phyloP scores from a whole-genome alignment of 2,888 invertebrate genomes.

The Escarpia spicata region DNA sequence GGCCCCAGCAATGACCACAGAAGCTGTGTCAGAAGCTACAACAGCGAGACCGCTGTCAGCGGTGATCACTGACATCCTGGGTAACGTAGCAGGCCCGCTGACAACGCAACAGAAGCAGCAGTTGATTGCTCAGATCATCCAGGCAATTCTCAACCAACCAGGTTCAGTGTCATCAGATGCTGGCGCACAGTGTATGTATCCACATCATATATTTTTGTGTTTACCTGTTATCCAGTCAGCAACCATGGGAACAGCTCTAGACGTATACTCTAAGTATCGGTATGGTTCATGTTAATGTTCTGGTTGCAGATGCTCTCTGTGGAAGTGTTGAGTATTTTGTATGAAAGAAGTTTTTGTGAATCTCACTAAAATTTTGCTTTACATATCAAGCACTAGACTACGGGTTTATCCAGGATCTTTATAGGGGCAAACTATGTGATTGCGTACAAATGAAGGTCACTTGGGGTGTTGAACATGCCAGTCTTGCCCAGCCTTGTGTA shows the following conservation, averaged over 20 bases:
- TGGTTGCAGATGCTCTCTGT: too few species aligned
- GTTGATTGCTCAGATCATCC: slow-evolving; percentile 13
- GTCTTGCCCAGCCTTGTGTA: too few species aligned
- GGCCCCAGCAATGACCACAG: neutral
- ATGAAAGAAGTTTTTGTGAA: too few species aligned
- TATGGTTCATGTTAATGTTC: too few species aligned
- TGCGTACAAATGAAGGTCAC: too few species aligned
- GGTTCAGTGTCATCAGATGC: neutral
- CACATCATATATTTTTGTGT: neutral
- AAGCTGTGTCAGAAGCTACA: neutral
- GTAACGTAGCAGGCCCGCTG: neutral
- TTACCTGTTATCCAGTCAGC: neutral
- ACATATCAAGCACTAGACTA: too few species aligned
- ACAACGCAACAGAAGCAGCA: neutral
- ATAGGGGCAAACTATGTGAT: too few species aligned
- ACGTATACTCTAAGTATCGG: neutral
- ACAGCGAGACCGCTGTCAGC: neutral
- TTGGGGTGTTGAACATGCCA: too few species aligned
- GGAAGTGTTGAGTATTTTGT: too few species aligned
- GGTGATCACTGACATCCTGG: slow-evolving; percentile 1
- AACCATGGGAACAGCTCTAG: neutral
- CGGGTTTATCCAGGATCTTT: too few species aligned
- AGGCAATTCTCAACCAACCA: neutral
- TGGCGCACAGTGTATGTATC: neutral
- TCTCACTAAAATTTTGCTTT: too few species aligned